Conservation (phyloP, 2,888 invertebrate genomes). For the Poecilus cupreus region DNA sequence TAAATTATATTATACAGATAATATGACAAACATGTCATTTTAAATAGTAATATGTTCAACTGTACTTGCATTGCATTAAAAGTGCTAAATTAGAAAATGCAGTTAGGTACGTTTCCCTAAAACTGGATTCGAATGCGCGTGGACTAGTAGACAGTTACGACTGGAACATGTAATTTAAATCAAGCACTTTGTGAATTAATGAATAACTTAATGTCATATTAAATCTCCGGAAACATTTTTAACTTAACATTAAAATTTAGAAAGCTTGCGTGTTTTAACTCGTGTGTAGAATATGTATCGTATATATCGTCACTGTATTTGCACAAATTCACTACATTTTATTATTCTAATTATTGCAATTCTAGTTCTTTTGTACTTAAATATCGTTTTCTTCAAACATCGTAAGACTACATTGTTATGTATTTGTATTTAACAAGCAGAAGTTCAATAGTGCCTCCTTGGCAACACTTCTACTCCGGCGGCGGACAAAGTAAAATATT, state of each 20-base stretch:
- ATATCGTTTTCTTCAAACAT: too few relatives aligned
- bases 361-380: neutral
- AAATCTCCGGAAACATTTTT: conserved; percentile 49
- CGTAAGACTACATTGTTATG: too few relatives aligned
- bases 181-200: conserved; percentile 64
- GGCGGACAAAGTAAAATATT: too few relatives aligned
- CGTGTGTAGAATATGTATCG: conserved; percentile 10
- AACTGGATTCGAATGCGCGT: neutral
- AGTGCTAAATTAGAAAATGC: neutral
- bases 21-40: neutral
- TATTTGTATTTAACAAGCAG: too few relatives aligned
- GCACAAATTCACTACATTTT: conserved; percentile 9
- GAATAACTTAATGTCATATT: conserved; percentile 62
- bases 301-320: conserved; percentile 13
- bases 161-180: conserved; percentile 63
- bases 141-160: neutral
- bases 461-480: too few relatives aligned
- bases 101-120: neutral
- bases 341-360: neutral
- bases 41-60: neutral
- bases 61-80: neutral
- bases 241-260: conserved; percentile 49
- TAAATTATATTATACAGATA: neutral
- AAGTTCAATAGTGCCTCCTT: too few relatives aligned
- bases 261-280: conserved; percentile 51